Evolutionary conservation across 1,140 invertebrate species (phyloP).

Genomic region (Mesaphorura yosii): DNA sequence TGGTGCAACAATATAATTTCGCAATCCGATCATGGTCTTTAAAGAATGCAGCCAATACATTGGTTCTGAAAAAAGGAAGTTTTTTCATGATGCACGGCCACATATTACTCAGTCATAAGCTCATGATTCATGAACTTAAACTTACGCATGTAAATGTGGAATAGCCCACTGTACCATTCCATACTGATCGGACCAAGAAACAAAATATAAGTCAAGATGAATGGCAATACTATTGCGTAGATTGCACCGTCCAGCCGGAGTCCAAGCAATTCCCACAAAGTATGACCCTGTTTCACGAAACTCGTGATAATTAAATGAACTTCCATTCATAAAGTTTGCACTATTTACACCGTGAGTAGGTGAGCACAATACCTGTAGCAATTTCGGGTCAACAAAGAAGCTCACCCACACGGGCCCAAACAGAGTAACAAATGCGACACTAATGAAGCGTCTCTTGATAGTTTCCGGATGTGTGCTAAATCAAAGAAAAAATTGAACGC

Average conservation of each 20-base stretch:
- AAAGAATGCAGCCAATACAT: too few species aligned
- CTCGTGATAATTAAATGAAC: too few species aligned
- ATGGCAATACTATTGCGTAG: slow-evolving; percentile 58
- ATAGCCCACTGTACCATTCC: slow-evolving; percentile 56
- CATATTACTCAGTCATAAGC: too few species aligned
- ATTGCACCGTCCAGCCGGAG: slow-evolving; percentile 59
- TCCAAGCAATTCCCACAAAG: slow-evolving; percentile 60
- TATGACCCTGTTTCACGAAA: slow-evolving; percentile 20
- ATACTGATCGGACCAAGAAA: slow-evolving; percentile 71
- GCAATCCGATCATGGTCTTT: slow-evolving; percentile 78
- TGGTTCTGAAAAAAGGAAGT: too few species aligned
- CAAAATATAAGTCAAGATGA: slow-evolving; percentile 67
- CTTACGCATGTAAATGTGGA: too few species aligned
- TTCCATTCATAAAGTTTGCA: too few species aligned
- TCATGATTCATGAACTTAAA: too few species aligned
- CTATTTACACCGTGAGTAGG: background rate
- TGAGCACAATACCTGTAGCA: slow-evolving; percentile 29
- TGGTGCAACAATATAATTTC: slow-evolving; percentile 82
- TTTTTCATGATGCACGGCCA: too few species aligned
- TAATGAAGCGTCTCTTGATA: slow-evolving; percentile 75
- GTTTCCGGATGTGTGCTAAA: slow-evolving; percentile 74
- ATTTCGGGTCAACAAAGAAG: slow-evolving; percentile 33
- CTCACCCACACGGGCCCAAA: slow-evolving; percentile 65
- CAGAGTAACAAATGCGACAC: slow-evolving; percentile 66
- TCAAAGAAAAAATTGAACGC: slow-evolving; percentile 32